These are phyloP conservation scores for Leptothorax acervorum DNA, from an alignment of 2,888 invertebrate genomes.

Conservation along the genomic window DNA sequence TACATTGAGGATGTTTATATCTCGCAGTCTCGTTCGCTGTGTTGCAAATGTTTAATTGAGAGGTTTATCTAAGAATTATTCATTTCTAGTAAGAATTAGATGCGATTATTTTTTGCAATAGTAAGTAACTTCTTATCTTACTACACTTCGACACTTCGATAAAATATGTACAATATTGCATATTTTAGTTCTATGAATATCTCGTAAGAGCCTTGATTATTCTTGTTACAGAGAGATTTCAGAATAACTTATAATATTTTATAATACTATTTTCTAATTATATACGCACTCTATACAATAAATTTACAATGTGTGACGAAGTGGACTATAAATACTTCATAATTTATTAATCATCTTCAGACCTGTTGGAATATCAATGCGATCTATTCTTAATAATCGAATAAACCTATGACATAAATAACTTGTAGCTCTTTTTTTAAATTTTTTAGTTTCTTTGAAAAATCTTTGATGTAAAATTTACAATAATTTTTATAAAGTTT, in stretches of 20 bases:
- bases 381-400: not conserved
- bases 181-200: conserved; percentile 3
- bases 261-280: not conserved
- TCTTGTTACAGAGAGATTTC: not conserved
- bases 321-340: conserved; percentile 7
- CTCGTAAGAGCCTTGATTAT: not conserved
- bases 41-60: not conserved
- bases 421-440: not conserved
- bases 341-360: not conserved
- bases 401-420: not conserved
- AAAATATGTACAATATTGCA: not conserved
- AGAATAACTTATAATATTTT: conserved; percentile 8
- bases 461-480: not conserved
- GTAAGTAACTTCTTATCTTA: not conserved
- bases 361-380: not conserved
- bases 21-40: not conserved
- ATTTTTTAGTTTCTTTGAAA: not conserved
- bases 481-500: not conserved
- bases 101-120: not conserved
- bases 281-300: not conserved
- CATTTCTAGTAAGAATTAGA: not conserved
- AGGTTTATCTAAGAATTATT: not conserved
- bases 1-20: not conserved
- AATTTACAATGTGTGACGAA: not conserved
- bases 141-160: not conserved